Percentiles rank a stretch among this genome's conserved stretches.
Evolutionary conservation across 2,888 invertebrate species (phyloP).

Genomic region (Caenorhabditis zanzibari): DNA sequence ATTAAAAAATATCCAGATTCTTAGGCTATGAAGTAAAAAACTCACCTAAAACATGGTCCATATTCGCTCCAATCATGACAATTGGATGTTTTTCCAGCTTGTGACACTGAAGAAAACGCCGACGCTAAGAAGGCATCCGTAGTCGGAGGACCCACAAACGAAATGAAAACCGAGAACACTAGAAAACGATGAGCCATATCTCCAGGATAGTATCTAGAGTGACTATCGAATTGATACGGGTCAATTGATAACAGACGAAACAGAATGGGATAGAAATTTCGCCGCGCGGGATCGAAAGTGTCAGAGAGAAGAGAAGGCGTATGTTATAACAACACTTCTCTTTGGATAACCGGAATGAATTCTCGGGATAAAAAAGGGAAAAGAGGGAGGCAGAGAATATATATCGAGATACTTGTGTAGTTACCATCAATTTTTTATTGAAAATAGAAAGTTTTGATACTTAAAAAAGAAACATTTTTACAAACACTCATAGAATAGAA

Average conservation of each 20-base stretch:
- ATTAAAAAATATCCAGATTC: no score
- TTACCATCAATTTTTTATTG: conserved; percentile 49
- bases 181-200: conserved; percentile 43
- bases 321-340: conserved; percentile 35
- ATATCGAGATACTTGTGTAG: conserved; percentile 13
- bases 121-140: conserved; percentile 78
- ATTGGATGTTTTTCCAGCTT: conserved; percentile 76
- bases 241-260: conserved; percentile 32
- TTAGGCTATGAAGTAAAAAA: no score
- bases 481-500: conserved; percentile 26
- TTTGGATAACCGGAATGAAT: conserved; percentile 48
- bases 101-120: conserved; percentile 79
- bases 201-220: not conserved
- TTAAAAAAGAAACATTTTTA: conserved; percentile 46
- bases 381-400: not conserved
- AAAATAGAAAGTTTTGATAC: not conserved
- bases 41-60: conserved; percentile 79
- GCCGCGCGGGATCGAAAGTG: conserved; percentile 39
- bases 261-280: conserved; percentile 24
- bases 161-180: conserved; percentile 33
- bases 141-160: conserved; percentile 54
- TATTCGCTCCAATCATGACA: conserved; percentile 81
- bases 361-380: conserved; percentile 16
- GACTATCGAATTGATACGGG: not conserved
- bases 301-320: conserved; percentile 21